Evolutionary conservation across 2,113 vertebrate genomes (phyloP), one percentile per base, ranked within the genome.

Genomic region (Tenebrosternarchus preto): DNA sequence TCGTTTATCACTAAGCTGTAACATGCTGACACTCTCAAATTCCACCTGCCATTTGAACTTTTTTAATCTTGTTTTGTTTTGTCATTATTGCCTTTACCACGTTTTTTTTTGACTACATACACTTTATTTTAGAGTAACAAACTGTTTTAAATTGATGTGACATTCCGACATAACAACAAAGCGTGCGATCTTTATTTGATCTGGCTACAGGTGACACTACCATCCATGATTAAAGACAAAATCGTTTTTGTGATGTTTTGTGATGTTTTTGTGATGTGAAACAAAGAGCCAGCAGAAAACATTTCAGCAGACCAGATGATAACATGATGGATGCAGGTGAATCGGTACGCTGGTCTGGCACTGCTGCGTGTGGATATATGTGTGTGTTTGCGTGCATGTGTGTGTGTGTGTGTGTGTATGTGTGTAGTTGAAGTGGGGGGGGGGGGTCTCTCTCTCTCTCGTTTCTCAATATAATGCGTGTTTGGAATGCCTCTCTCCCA

Each of bases 211-310:
- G 66, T 78, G 66, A 78, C 6, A 55, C 22, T 29, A 66, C 9
- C 55, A 1, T 0, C 39, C 11, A 11, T 73, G 78, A 80, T 80
- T 73, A 80, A 80, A 80, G 78, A 50, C 27, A 0, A 33, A 22
- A 53, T 61, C 60, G 76, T 75, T 78, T 79, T 75, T n/a, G 20
- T 31, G 39, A 73, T 31, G 56, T n/a, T n/a, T n/a, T n/a, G n/a
- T n/a, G n/a, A n/a, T n/a, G 76, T 75, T 78, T 79, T 75, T n/a
- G 20, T 31, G 39, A 73, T 31, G 56, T 29, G 56, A 11, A 68
- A 82, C 74, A 70, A 80, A 73, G 43, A 36, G 43, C 25, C 68
- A 64, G 55, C 69, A 64, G 78, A 80, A 73, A 64, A 64, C 43
- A 20, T 73, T 55, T 53, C 43, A 24, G 69, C 57, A 53, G 25